Conservation (phyloP, 2,113 vertebrate genomes). For the Butastur rufipennis region DNA sequence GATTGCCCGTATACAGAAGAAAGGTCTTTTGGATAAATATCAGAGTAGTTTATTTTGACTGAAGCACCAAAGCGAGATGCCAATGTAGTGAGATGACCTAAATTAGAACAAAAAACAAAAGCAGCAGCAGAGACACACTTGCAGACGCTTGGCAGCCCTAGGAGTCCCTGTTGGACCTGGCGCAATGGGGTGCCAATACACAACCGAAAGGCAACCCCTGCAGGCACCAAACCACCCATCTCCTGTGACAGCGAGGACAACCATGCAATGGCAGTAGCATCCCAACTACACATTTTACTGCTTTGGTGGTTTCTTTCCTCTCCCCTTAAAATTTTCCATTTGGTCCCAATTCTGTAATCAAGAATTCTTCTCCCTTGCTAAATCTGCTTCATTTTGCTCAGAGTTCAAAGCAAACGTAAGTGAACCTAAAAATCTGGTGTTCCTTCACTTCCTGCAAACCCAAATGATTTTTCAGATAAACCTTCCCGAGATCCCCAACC, state of each 20-base stretch:
- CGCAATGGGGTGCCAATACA: rapidly evolving
- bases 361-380: not conserved
- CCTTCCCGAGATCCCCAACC: rapidly evolving
- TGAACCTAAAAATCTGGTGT: not conserved
- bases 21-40: not conserved
- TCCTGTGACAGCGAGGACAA: rapidly evolving
- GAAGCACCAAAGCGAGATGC: not conserved
- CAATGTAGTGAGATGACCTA: not conserved
- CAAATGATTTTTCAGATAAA: not conserved
- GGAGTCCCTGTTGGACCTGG: not conserved
- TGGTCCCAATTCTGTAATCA: not conserved
- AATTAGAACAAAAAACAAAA: not conserved
- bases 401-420: not conserved
- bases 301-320: not conserved
- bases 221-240: not conserved
- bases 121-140: not conserved
- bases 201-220: not conserved
- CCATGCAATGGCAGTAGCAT: not conserved
- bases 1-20: not conserved
- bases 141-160: not conserved
- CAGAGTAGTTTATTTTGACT: not conserved
- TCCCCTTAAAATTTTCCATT: not conserved
- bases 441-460: not conserved
- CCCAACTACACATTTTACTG: not conserved
- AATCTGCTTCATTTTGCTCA: not conserved